Percentiles rank a stretch among this genome's conserved stretches.
phyloP scores from a whole-genome alignment of 2,888 invertebrate genomes.

The Macrosiphum euphorbiae region DNA sequence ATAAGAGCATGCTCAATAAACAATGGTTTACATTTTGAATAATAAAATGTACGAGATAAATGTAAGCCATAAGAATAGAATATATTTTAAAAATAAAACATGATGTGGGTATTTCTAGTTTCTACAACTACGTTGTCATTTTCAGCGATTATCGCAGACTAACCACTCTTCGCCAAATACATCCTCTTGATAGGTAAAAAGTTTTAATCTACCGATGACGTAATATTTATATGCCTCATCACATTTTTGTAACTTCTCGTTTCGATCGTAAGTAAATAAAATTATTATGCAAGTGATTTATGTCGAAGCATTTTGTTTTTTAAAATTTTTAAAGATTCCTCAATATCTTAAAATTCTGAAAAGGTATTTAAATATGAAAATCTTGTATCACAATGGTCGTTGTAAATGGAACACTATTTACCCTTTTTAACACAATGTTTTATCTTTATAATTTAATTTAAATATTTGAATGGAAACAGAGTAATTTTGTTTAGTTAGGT shows the following conservation, averaged over 20 bases:
- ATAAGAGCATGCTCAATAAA: not conserved
- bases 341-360: not conserved
- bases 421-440: not conserved
- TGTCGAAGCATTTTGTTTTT: not conserved
- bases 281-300: not conserved
- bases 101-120: not conserved
- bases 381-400: not conserved
- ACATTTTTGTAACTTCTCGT: not conserved
- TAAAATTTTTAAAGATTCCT: not conserved
- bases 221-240: not conserved
- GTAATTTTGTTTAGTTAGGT: not conserved
- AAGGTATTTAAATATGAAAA: not conserved
- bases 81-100: not conserved
- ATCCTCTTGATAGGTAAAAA: not conserved
- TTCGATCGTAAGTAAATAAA: not conserved
- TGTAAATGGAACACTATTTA: not conserved
- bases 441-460: not conserved
- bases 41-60: constrained; percentile 33
- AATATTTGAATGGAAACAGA: not conserved
- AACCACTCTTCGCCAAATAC: not conserved
- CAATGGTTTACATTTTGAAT: constrained; percentile 18
- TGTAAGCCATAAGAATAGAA: not conserved
- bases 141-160: not conserved
- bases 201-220: not conserved
- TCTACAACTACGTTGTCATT: not conserved